phyloP scores from a whole-genome alignment of 1,140 invertebrate species.

The Heliconius congener region DNA sequence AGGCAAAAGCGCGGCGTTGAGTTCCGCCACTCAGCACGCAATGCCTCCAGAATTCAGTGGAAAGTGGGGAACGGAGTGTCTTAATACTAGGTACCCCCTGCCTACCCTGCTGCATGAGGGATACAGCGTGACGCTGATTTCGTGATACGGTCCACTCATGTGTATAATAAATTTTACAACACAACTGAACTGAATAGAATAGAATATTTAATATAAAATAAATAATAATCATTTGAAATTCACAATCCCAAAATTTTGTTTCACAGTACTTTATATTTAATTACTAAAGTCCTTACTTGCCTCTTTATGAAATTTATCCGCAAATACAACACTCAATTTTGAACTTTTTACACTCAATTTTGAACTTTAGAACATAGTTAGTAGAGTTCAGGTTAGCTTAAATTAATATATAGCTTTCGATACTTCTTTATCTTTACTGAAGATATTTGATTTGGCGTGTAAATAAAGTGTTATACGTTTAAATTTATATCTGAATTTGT shows the following conservation, averaged over 20 bases:
- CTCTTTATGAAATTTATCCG: background rate
- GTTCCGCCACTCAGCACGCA: no score
- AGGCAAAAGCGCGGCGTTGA: no score
- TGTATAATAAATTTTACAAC: no score
- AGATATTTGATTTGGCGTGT: background rate
- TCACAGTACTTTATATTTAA: background rate
- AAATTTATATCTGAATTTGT: background rate
- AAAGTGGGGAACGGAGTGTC: no score
- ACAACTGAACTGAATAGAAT: no score
- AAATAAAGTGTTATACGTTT: background rate
- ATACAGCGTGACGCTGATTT: no score
- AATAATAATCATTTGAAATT: background rate
- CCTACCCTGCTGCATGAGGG: no score
- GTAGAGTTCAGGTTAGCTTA: background rate
- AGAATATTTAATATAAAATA: background rate
- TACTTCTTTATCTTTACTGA: background rate
- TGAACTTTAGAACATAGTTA: background rate
- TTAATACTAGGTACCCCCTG: no score
- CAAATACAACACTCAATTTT: background rate
- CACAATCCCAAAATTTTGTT: background rate
- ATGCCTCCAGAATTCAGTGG: no score
- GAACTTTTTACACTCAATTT: background rate
- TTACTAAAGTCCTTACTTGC: background rate
- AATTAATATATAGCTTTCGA: background rate
- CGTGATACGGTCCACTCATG: no score